Conservation (phyloP, 2,797 vertebrate genomes). For the Rhabdomys pumilio region DNA sequence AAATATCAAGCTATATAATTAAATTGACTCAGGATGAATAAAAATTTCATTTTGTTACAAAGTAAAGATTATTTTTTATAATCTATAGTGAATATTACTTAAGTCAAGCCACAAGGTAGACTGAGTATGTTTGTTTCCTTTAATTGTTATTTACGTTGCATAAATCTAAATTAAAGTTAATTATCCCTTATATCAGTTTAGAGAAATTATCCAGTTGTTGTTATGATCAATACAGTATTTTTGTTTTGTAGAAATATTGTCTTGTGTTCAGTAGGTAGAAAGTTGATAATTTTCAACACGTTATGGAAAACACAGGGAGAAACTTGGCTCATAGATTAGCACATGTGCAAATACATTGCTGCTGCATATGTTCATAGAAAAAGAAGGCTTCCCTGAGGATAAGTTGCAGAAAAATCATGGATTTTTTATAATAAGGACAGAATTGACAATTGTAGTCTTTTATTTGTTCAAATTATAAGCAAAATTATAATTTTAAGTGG, state of each 20-base stretch:
- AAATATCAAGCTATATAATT: not conserved
- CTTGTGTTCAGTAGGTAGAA: not conserved
- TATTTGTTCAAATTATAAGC: conserved; percentile 17
- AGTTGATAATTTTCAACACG: conserved; percentile 17
- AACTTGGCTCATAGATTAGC: conserved; percentile 49
- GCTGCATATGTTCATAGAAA: conserved; percentile 18
- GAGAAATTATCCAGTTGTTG: not conserved
- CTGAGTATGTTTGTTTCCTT: not conserved
- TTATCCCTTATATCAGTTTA: conserved; percentile 35
- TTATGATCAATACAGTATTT: conserved; percentile 19
- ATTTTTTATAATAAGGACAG: conserved; percentile 30
- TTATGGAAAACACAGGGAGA: conserved; percentile 50
- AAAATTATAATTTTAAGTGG: not conserved
- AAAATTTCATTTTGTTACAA: conserved; percentile 21
- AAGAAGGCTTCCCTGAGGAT: not conserved
- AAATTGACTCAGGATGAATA: not conserved
- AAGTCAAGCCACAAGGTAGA: not conserved
- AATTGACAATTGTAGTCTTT: not conserved
- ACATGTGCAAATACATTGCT: not conserved
- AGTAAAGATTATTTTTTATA: conserved; percentile 52
- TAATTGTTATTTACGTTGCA: not conserved
- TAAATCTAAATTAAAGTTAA: conserved; percentile 49
- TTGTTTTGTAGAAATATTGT: conserved; percentile 48
- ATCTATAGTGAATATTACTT: conserved; percentile 11
- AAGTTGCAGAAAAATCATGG: not conserved